Evolutionary conservation across 2,797 vertebrate genomes (phyloP).

Genomic region (Hippoglossus hippoglossus): DNA sequence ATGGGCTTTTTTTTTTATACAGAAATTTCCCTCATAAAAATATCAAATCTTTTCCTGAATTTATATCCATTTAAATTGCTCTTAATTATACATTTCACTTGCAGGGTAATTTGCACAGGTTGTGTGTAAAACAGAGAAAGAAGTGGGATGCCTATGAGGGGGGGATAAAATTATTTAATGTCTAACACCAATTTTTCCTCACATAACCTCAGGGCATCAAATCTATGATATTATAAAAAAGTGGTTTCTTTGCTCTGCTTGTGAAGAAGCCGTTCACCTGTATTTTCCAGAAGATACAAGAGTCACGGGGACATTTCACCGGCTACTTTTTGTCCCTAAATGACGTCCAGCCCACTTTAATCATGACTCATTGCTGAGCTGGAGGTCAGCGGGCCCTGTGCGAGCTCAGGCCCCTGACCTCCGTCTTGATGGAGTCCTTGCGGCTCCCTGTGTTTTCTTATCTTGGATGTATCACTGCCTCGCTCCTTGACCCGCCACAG

Average conservation of each 20-base stretch:
- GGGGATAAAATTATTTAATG: constrained; percentile 28
- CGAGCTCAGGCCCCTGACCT: constrained; percentile 30
- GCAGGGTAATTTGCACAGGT: constrained; percentile 1
- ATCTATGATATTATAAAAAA: constrained; percentile 13
- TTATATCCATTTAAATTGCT: constrained; percentile 1
- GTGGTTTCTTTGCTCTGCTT: neutral
- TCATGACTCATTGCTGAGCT: constrained; percentile 9
- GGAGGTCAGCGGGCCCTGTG: constrained; percentile 8
- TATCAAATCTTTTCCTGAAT: neutral
- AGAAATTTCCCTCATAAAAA: constrained; percentile 3
- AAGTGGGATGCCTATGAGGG: neutral
- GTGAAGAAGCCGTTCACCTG: constrained; percentile 3
- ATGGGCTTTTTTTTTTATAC: neutral
- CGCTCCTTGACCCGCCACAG: constrained; percentile 33
- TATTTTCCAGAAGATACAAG: constrained; percentile 1
- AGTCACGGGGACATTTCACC: constrained; percentile 27
- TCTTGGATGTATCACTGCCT: constrained; percentile 8
- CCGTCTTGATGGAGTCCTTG: constrained; percentile 31
- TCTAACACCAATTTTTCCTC: constrained; percentile 20
- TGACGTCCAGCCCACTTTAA: neutral
- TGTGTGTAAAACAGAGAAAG: constrained; percentile 13
- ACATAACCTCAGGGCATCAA: constrained; percentile 13
- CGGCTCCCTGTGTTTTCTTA: constrained; percentile 26
- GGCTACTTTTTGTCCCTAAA: constrained; percentile 7
- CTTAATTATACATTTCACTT: constrained; percentile 14